Evolutionary conservation across 2,888 invertebrate species (phyloP), one percentile per base, ranked within the genome.

Genomic region (Hirudinaria manillensis): DNA sequence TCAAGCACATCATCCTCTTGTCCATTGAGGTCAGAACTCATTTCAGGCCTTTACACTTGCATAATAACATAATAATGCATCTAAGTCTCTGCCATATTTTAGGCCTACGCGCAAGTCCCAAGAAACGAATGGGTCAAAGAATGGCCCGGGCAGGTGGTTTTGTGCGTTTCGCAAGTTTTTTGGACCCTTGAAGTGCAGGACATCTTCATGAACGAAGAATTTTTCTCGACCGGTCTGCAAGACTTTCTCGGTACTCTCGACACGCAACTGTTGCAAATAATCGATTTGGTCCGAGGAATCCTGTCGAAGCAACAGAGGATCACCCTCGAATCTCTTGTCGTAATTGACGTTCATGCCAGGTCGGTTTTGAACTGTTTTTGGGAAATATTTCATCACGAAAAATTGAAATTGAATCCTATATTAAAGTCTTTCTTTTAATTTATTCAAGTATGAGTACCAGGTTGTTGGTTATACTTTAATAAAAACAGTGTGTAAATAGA

Each of bases 71-170:
- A 7, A 56, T 10, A 67, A 70, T 70, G 7, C 6, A 45, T 13
- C 24, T 24, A 70, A 68, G 27, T 36, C 32, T 34, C 13, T 68
- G 21, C 61, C 24, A 61, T 61, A 13, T 61, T 61, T 29, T 76
- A 85, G 84, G 84, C 84, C 0, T 86, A 86, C 77, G 80, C 81
- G 4, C 80, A 80, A 51, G 82, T 82, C 29, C 80, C 81, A 4
- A 80, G 94, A 74, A 88, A 88, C 4, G 87, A 88, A 34, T 95
- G 96, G 96, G 94, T 95, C 0, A 87, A 92, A 0, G 88, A 90
- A 66, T 96, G 95, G 95, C 94, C 96, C 0, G 95, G 95, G 0
- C 96, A 96, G 87, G 90, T 92, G 21, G 90, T 93, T 0, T 90
- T 95, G 84, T 91, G 91, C 79, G 85, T 84, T 7, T 85, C 91